These are phyloP conservation scores for Taeniopygia guttata DNA, from an alignment of 2,797 vertebrate genomes.

Conservation along the genomic window DNA sequence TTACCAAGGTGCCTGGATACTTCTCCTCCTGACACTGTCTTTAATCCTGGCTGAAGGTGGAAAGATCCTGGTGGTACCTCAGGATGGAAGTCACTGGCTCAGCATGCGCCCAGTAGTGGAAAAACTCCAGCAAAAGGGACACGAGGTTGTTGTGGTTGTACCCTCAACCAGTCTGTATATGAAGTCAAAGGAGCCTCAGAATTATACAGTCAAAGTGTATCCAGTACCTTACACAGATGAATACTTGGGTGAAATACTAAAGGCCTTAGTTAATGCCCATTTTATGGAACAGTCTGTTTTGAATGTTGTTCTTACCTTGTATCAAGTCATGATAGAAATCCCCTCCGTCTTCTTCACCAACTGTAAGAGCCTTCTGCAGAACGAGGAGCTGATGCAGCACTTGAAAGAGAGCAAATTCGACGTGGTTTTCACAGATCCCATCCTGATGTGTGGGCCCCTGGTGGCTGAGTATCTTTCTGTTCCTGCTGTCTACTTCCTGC, in stretches of 20 bases:
- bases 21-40: neutral
- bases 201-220: constrained; percentile 71
- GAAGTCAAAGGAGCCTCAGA: constrained; percentile 40
- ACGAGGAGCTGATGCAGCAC: constrained; percentile 64
- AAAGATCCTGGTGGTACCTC: constrained; percentile 83
- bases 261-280: neutral
- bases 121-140: constrained; percentile 79
- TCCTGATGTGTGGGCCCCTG: constrained; percentile 76
- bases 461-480: constrained; percentile 75
- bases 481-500: constrained; percentile 79
- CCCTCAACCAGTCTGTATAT: constrained; percentile 73
- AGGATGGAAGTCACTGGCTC: constrained; percentile 90
- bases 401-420: constrained; percentile 76
- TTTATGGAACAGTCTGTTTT: neutral
- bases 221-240: constrained; percentile 51
- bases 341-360: rapidly evolving
- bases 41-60: constrained; percentile 1
- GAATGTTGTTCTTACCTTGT: neutral
- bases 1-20: rapidly evolving
- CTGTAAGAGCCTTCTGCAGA: constrained; percentile 67
- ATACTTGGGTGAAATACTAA: rapidly evolving
- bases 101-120: constrained; percentile 76
- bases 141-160: constrained; percentile 79
- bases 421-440: constrained; percentile 79
- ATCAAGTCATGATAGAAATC: rapidly evolving